Conservation (phyloP, 1,140 invertebrate species). For the Akabosia matsudoensis region DNA sequence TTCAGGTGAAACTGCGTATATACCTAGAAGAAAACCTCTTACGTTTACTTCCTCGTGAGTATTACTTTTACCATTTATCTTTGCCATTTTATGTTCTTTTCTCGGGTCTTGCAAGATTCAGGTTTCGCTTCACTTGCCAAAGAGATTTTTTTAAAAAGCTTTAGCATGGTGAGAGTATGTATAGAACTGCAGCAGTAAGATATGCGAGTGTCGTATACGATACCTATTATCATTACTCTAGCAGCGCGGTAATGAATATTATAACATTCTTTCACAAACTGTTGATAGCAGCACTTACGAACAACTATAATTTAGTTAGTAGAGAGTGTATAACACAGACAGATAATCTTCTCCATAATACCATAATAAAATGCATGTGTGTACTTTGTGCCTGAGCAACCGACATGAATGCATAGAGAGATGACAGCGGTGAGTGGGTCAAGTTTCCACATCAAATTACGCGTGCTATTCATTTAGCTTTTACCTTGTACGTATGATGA, state of each 20-base stretch:
- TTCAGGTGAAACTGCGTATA: no score
- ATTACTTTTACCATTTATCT: not conserved
- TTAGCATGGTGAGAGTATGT: no score
- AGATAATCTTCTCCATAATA: not conserved
- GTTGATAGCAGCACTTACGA: not conserved
- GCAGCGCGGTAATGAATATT: not conserved
- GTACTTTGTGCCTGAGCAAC: not conserved
- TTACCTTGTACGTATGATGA: constrained; percentile 19
- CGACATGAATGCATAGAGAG: not conserved
- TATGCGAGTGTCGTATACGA: no score
- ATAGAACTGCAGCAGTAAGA: no score
- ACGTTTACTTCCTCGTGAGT: not conserved
- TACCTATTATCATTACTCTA: no score
- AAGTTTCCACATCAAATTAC: constrained; percentile 23
- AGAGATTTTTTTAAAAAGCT: not conserved
- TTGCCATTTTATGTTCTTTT: not conserved
- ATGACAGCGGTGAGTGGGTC: constrained; percentile 2
- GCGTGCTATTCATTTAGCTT: not conserved
- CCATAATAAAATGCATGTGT: not conserved
- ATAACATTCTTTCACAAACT: not conserved
- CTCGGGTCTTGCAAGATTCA: not conserved
- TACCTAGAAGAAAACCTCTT: not conserved
- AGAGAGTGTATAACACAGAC: not conserved
- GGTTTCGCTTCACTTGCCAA: constrained; percentile 21
- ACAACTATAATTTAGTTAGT: not conserved